Evolutionary conservation across 2,888 invertebrate species (phyloP).

Genomic region (Osmoderma eremita): DNA sequence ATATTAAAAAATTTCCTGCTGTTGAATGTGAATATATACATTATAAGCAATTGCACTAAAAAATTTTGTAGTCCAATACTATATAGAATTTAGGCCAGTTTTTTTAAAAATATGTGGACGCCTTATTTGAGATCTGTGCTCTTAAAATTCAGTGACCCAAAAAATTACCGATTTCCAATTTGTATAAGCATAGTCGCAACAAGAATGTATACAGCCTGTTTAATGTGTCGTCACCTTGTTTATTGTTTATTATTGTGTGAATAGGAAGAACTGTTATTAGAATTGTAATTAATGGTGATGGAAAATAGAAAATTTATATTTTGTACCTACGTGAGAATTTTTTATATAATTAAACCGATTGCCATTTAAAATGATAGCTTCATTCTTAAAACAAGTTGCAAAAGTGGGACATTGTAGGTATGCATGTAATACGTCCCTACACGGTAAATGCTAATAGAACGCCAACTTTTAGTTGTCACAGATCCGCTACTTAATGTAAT

Average conservation of each 20-base stretch:
- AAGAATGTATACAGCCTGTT: background rate
- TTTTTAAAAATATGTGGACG: background rate
- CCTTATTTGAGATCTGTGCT: background rate
- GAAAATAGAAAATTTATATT: background rate
- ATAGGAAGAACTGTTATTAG: background rate
- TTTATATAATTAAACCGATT: too few relatives aligned
- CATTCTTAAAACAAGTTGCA: too few relatives aligned
- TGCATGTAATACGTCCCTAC: too few relatives aligned
- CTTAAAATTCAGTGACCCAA: conserved; percentile 8
- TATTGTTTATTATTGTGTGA: background rate
- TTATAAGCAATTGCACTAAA: background rate
- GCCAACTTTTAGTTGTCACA: too few relatives aligned
- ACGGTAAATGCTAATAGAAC: too few relatives aligned
- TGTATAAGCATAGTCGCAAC: background rate
- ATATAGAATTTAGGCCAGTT: conserved; percentile 5
- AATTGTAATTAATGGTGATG: background rate
- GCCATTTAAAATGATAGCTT: too few relatives aligned
- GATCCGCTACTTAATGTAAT: too few relatives aligned
- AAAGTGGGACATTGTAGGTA: too few relatives aligned
- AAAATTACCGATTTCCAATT: conserved; percentile 11
- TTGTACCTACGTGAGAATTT: too few relatives aligned
- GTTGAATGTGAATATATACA: background rate
- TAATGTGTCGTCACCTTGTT: background rate
- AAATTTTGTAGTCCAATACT: background rate
- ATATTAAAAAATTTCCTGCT: too few relatives aligned